Percentiles rank a stretch among this genome's conserved stretches.
phyloP scores from a whole-genome alignment of 1,140 invertebrate species.

The Camponotus floridanus region DNA sequence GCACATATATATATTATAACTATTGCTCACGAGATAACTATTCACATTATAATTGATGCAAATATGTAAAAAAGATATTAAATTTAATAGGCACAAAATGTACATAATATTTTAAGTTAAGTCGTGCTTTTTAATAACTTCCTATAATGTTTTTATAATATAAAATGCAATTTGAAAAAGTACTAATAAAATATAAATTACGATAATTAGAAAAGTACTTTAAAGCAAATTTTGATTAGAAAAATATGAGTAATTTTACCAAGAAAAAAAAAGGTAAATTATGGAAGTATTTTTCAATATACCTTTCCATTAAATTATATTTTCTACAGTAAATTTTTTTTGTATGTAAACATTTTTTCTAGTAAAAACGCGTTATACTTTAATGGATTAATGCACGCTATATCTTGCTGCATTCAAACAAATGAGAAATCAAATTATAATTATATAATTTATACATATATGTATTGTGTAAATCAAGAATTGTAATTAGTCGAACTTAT shows the following conservation, averaged over 20 bases:
- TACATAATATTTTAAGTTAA: constrained; percentile 22
- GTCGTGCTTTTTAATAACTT: neutral
- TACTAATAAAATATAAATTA: neutral
- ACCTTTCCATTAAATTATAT: neutral
- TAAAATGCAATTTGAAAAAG: neutral
- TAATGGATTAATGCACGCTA: too few relatives aligned
- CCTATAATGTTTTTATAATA: neutral
- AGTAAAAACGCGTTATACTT: neutral
- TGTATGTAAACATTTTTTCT: neutral
- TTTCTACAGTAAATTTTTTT: neutral
- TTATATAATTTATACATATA: neutral
- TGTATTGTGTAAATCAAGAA: constrained; percentile 13
- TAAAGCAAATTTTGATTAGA: neutral
- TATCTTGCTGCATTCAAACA: neutral
- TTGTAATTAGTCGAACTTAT: constrained; percentile 11
- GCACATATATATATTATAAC: constrained; percentile 18
- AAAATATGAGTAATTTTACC: neutral
- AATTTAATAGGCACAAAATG: neutral
- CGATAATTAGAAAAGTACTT: constrained; percentile 19
- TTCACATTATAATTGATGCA: constrained; percentile 12
- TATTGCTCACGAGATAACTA: neutral
- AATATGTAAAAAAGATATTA: constrained; percentile 16
- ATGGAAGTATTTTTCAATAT: neutral
- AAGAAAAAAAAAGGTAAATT: neutral
- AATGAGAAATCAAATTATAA: constrained; percentile 1